Evolutionary conservation across 1,140 invertebrate genomes (phyloP).

Genomic region (Drosophila orena): DNA sequence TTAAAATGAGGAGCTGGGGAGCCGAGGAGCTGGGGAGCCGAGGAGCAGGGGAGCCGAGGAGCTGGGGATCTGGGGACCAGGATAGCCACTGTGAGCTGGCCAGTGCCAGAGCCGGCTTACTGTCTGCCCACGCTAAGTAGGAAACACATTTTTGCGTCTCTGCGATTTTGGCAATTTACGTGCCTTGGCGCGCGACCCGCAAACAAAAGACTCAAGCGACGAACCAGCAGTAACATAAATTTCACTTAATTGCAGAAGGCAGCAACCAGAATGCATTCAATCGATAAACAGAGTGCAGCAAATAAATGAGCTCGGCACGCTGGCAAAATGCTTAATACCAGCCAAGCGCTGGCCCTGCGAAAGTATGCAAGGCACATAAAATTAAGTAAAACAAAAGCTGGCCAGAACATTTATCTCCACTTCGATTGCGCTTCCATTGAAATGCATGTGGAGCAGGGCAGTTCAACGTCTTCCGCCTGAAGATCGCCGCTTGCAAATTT

Average conservation of each 20-base stretch:
- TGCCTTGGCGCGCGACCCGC: conserved; percentile 64
- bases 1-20: conserved; percentile 68
- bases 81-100: conserved; percentile 42
- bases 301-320: conserved; percentile 80
- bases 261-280: conserved; percentile 73
- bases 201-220: conserved; percentile 83
- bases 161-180: conserved; percentile 72
- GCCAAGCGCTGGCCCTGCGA: neutral
- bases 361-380: conserved; percentile 82
- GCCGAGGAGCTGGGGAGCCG: conserved; percentile 46
- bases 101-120: conserved; percentile 28
- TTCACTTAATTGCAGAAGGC: conserved; percentile 78
- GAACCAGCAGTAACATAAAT: conserved; percentile 80
- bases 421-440: conserved; percentile 67
- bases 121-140: conserved; percentile 72
- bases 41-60: neutral
- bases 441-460: conserved; percentile 64
- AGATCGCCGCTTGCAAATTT: conserved; percentile 56
- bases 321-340: conserved; percentile 72
- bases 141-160: conserved; percentile 56
- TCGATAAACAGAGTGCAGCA: conserved; percentile 70
- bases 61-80: conserved; percentile 29
- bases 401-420: conserved; percentile 71
- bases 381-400: conserved; percentile 68
- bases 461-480: conserved; percentile 43